These are phyloP conservation scores for Melipona beecheii DNA, from an alignment of 2,888 invertebrate species.

Conservation along the genomic window DNA sequence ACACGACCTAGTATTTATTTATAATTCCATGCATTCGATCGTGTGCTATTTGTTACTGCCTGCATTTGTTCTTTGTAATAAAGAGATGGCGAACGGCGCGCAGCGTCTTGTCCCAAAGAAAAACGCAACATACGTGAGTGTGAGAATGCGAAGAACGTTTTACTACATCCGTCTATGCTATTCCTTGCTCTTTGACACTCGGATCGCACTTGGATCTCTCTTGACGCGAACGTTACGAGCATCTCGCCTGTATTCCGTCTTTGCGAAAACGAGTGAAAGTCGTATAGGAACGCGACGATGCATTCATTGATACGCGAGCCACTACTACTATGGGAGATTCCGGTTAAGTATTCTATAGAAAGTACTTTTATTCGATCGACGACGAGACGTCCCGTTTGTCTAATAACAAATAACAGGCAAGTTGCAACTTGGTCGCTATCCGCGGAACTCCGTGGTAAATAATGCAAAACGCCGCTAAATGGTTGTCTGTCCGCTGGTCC, in stretches of 20 bases:
- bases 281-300: conserved; percentile 28
- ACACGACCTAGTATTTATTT: conserved; percentile 74
- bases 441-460: conserved; percentile 12
- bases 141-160: neutral
- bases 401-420: neutral
- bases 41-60: conserved; percentile 67
- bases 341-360: neutral
- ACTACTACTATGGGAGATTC: neutral
- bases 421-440: neutral
- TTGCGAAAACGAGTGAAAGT: conserved; percentile 62
- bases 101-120: conserved; percentile 75
- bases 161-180: neutral
- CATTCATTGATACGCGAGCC: conserved; percentile 36
- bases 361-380: neutral
- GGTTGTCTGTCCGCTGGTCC: neutral
- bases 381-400: neutral
- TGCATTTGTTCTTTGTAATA: conserved; percentile 71
- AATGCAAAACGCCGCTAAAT: neutral
- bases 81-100: conserved; percentile 74
- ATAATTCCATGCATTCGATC: conserved; percentile 51
- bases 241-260: conserved; percentile 19
- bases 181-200: neutral
- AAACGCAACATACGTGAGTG: conserved; percentile 1
- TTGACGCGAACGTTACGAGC: neutral
- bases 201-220: too few species aligned